Percentiles rank a stretch among this genome's conserved stretches.
Conservation (phyloP, 2,113 vertebrate species). For the Dromas ardeola region DNA sequence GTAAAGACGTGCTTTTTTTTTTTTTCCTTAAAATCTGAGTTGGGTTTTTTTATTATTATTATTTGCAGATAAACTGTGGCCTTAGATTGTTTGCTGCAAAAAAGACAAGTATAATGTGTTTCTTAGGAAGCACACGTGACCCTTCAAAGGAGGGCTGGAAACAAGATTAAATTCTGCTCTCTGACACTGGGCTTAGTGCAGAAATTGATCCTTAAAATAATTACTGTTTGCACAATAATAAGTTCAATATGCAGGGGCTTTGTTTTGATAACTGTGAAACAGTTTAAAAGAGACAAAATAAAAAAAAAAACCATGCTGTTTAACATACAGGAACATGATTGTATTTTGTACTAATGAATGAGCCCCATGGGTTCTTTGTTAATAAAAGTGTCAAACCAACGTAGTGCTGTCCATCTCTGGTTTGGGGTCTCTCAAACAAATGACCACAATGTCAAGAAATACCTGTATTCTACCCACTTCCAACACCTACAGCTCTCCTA, state of each 20-base stretch:
- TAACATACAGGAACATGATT: constrained; percentile 68
- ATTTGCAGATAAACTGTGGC: constrained; percentile 71
- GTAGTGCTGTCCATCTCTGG: neutral
- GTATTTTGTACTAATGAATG: constrained; percentile 80
- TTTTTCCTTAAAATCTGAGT: neutral
- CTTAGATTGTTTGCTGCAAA: constrained; percentile 76
- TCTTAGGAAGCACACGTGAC: constrained; percentile 20
- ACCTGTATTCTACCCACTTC: neutral
- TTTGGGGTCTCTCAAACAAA: neutral
- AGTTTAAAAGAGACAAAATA: constrained; percentile 68
- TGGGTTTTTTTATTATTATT: neutral
- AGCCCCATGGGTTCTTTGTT: constrained; percentile 81
- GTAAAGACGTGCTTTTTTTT: constrained; percentile 30
- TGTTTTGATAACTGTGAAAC: constrained; percentile 74
- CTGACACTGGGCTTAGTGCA: constrained; percentile 37
- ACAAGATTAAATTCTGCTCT: constrained; percentile 55
- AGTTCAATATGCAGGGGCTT: constrained; percentile 65
- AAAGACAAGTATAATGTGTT: constrained; percentile 31
- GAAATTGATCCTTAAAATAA: constrained; percentile 64
- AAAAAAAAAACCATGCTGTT: constrained; percentile 60
- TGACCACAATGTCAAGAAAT: neutral
- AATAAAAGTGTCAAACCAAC: constrained; percentile 74
- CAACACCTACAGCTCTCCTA: neutral
- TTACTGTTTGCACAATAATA: constrained; percentile 72
- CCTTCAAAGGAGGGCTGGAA: constrained; percentile 26